Base-by-base conservation (phyloP, 2,113 vertebrate species). In the Poecilia latipinna region DNA sequence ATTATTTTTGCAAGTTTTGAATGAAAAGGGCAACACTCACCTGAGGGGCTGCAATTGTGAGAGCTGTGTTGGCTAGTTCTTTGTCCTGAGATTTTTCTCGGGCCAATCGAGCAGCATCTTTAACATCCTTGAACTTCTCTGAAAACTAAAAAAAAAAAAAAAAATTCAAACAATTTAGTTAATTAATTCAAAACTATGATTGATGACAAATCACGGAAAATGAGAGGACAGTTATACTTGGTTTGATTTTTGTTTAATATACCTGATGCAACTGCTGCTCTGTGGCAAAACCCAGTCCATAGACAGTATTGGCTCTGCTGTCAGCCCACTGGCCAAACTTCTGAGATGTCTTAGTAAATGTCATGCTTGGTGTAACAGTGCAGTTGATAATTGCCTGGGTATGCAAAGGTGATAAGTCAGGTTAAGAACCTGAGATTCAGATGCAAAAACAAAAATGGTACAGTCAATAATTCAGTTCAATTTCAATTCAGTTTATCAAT, bases 311-410 rank as follows among this genome's bases (percentile, higher is more conserved):
- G 77, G 98, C 98, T 1, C 97, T 84, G 86, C 97, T 98, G 94
- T 99, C 98, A 0, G 97, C 98, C 98, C 98, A 99, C n/a, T 99
- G 98, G 8, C 98, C 98, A 0, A 99, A 99, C 80, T 99, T 99
- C 93, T 99, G 98, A 0, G 98, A 99, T 0, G 98, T 99, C 90
- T 98, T 99, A 0, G 98, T 99, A 89, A 99, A 99, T 29, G 96
- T 96, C 98, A 99, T 99, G 93, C 97, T 98, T 93, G 96, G 97
- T 4, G 96, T 98, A 62, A 99, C 93, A 0, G 96, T 98, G 91
- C 98, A 99, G 92, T 99, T 99, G 91, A 99, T 99, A 84, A 99
- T 97, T 0, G 97, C 97, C 98, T 99, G 85, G 0, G 68, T 39
- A 83, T 65, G 70, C 29, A 90, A 32, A 85, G 4, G 54, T 1